These are phyloP conservation scores for Tetropium fuscum DNA, from an alignment of 2,888 invertebrate genomes.

Conservation along the genomic window DNA sequence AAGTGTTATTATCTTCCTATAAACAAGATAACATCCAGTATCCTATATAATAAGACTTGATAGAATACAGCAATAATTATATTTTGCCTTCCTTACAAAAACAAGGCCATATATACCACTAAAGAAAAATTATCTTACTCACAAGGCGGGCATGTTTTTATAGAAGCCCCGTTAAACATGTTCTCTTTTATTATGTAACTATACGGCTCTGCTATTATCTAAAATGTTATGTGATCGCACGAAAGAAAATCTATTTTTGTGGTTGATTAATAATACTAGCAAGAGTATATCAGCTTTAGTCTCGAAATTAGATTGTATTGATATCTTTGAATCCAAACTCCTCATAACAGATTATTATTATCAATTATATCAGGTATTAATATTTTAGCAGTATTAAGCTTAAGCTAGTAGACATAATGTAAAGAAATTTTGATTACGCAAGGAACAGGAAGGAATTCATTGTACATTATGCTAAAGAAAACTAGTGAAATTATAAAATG, in stretches of 20 bases:
- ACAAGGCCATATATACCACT: slow-evolving; percentile 23
- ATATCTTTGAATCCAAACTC: too few relatives aligned
- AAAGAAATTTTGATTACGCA: too few relatives aligned
- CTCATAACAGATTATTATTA: too few relatives aligned
- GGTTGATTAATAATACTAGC: neutral
- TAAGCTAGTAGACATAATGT: too few relatives aligned
- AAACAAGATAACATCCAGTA: slow-evolving; percentile 2
- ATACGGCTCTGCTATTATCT: neutral
- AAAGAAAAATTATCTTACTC: slow-evolving; percentile 10
- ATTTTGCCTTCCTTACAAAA: slow-evolving; percentile 12
- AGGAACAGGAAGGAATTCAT: too few relatives aligned
- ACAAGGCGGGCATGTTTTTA: slow-evolving; percentile 9
- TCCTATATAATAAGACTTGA: neutral
- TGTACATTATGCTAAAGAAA: too few relatives aligned
- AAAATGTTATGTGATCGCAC: neutral
- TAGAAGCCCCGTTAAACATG: slow-evolving; percentile 10
- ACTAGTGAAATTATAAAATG: too few relatives aligned
- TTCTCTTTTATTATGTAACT: slow-evolving; percentile 2
- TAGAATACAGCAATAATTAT: slow-evolving; percentile 18
- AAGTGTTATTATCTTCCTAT: slow-evolving; percentile 14
- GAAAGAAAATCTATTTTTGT: neutral
- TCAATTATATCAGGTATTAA: too few relatives aligned
- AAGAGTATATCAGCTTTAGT: too few relatives aligned
- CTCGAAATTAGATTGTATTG: too few relatives aligned
- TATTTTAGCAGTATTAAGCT: too few relatives aligned